Evolutionary conservation across 2,113 vertebrate species (phyloP), one percentile per base, ranked within the genome.

Genomic region (Dasyurus viverrinus): DNA sequence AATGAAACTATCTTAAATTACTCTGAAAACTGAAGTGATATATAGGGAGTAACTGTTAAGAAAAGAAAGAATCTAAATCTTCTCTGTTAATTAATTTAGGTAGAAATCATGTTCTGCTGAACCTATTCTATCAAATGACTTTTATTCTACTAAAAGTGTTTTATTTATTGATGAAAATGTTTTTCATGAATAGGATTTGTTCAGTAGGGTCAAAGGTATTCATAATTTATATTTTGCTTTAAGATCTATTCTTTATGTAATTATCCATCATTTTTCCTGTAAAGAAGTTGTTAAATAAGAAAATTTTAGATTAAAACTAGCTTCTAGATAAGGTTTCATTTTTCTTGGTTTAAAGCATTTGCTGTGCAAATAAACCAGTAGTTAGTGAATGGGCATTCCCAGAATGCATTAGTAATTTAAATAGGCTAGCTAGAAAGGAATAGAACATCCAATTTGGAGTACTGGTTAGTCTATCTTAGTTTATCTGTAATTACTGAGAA

Each of bases 401-500:
- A 94, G 93, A 95, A 97, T 55, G 91, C 84, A 97, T 98, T 97
- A 97, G 92, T 46, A 91, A 96, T 48, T 94, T 24, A 97, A 93
- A 36, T 89, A 93, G 91, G 42, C 47, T 46, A 27, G n/a, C 93
- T 93, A 42, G 2, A 95, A 97, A 97, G 95, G 93, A 95, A 55
- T 92, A 0, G 23, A 90, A 91, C 91, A 92, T 68, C 0, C 0
- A 96, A 90, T 90, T 90, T 93, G 84, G 89, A 94, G n/a, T 0
- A 89, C 84, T 25, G 89, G 93, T 96, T 96, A 94, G 90, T 95
- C 96, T 96, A 97, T 93, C 68, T 42, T 8, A 84, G n/a, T 84
- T 16, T 84, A 96, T 30, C 89, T 93, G 91, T 98, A 96, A 98
- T 98, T 98, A 96, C 93, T 95, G 92, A 47, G 91, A 89, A 91